Evolutionary conservation across 1,140 invertebrate species (phyloP), one percentile per base, ranked within the genome.

Genomic region (Epicauta chinensis): DNA sequence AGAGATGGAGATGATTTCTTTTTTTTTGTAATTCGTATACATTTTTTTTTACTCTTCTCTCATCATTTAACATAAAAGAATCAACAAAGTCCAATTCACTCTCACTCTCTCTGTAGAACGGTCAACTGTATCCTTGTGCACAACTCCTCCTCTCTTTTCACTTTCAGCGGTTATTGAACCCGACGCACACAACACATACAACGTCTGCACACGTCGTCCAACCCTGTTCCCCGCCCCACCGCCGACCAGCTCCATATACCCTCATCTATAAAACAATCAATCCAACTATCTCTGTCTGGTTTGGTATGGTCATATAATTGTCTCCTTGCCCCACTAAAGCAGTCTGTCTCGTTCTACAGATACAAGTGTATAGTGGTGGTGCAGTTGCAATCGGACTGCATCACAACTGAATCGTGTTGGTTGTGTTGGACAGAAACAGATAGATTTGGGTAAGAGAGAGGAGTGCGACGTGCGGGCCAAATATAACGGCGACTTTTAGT

Each of bases 91-190:
- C n/a, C 38, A 30, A 16, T 43, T 43, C 46, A 49, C 46, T 49
- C 46, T 49, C 46, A 49, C 46, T 49, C 46, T 49, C 45, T 47
- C 45, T 47, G 23, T 23, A 23, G 23, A 23, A 23, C 32, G 32
- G 10, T n/a, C 32, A 34, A 11, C 12, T 34, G 32, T 61, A 62
- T 62, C 60, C 60, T 62, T 62, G 53, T 49, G 57, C 60, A 54
- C 54, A 59, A 59, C 55, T 53, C 55, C 51, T 55, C 62, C 58
- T 64, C 62, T 64, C 62, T 62, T 64, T 64, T 64, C 62, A 64
- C 62, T 64, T 64, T 64, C 62, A 62, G 60, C 56, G 62, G 62
- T 45, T 58, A 53, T 58, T 57, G 62, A 64, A 57, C 58, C 57
- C 42, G 10, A 41, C 23, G 31, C 16, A 29, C 51, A 1, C 23